These are phyloP conservation scores for Cryptus armator DNA, from an alignment of 2,888 invertebrate species.

Conservation along the genomic window DNA sequence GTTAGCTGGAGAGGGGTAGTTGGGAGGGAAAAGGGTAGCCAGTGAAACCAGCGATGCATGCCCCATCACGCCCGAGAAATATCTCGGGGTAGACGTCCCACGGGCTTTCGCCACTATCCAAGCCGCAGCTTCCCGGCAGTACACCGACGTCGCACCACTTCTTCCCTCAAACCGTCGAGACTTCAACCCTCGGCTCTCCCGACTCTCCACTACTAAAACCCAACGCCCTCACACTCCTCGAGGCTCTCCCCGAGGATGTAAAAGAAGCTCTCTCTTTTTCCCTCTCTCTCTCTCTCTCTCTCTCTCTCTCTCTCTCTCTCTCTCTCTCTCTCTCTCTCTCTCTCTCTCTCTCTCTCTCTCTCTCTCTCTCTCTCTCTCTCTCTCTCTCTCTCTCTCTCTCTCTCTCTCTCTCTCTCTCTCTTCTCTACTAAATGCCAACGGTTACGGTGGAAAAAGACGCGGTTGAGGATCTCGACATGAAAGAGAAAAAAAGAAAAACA, in stretches of 20 bases:
- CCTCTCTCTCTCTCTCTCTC: too few species aligned
- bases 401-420: conserved; percentile 46
- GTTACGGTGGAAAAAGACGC: conserved; percentile 28
- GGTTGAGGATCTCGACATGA: background rate
- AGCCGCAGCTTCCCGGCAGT: conserved; percentile 33
- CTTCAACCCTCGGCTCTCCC: background rate
- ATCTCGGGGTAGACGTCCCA: conserved; percentile 67
- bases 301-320: too few species aligned
- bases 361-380: too few species aligned
- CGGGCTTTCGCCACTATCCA: conserved; percentile 54
- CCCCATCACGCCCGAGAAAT: conserved; percentile 74
- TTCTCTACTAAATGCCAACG: conserved; percentile 45
- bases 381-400: too few species aligned
- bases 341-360: too few species aligned
- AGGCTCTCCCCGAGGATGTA: conserved; percentile 33
- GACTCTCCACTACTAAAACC: conserved; percentile 49
- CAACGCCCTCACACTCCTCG: conserved; percentile 26
- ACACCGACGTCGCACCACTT: conserved; percentile 37
- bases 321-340: too few species aligned
- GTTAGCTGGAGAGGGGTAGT: background rate
- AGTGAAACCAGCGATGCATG: conserved; percentile 76
- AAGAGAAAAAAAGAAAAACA: background rate
- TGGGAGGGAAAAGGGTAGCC: conserved; percentile 47
- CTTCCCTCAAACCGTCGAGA: conserved; percentile 14
- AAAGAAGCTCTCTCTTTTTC: conserved; percentile 38